Conservation (phyloP, 2,888 invertebrate genomes). For the Folsomia candida region DNA sequence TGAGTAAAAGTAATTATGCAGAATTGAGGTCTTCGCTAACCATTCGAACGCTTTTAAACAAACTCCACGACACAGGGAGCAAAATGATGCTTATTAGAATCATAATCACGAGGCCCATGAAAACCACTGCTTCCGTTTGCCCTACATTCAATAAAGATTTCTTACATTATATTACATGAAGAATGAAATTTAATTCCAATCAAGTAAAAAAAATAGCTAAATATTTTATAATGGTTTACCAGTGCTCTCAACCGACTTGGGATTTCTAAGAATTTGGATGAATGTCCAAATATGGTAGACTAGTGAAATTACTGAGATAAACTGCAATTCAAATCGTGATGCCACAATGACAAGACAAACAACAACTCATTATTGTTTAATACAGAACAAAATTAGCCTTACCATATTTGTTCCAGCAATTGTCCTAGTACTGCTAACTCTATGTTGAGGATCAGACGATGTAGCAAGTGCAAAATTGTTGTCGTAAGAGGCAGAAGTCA, state of each 20-base stretch:
- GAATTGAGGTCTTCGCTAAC: not conserved
- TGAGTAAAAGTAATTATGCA: too few relatives aligned
- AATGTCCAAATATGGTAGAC: not conserved
- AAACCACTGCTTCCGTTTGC: not conserved
- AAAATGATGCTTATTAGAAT: not conserved
- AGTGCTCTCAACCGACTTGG: not conserved
- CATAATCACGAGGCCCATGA: not conserved
- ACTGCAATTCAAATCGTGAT: not conserved
- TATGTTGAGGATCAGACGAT: conserved; percentile 12
- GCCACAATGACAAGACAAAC: too few relatives aligned
- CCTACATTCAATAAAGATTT: not conserved
- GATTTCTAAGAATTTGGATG: not conserved
- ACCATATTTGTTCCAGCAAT: conserved; percentile 9
- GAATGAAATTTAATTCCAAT: too few relatives aligned
- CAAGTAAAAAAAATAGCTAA: too few relatives aligned
- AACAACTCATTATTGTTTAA: too few relatives aligned
- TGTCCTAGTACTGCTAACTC: not conserved
- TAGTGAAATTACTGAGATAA: not conserved
- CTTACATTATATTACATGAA: too few relatives aligned
- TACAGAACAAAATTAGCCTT: too few relatives aligned
- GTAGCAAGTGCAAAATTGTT: too few relatives aligned
- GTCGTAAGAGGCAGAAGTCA: too few relatives aligned
- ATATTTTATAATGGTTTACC: too few relatives aligned
- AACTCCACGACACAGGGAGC: not conserved
- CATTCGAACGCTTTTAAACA: not conserved